A percentile compares a stretch with the other conserved stretches of the same genome.
Evolutionary conservation across 2,113 vertebrate genomes (phyloP).

Genomic region (Procapra przewalskii): DNA sequence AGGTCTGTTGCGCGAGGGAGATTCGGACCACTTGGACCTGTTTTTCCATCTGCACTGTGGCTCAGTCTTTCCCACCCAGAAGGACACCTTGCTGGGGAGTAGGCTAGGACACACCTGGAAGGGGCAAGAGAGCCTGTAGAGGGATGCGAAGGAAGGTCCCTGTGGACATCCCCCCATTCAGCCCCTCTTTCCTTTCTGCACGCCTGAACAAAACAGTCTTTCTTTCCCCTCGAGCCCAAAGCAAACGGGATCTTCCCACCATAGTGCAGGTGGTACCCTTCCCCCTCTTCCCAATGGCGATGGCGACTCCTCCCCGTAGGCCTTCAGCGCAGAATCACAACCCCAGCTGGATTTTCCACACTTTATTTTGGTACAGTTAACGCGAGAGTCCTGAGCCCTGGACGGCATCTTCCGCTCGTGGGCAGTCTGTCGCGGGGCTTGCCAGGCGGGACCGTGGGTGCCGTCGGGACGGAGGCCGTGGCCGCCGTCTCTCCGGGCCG

Average conservation of each 20-base stretch:
- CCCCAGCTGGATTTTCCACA: background rate
- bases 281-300: background rate
- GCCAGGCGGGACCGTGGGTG: background rate
- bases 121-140: background rate
- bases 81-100: background rate
- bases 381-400: background rate
- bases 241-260: background rate
- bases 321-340: background rate
- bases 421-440: background rate
- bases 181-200: background rate
- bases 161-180: background rate
- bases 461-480: background rate
- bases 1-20: too few species aligned
- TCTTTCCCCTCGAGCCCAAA: background rate
- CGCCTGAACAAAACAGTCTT: background rate
- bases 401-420: background rate
- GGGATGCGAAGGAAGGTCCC: background rate
- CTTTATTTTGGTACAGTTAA: slow-evolving; percentile 51
- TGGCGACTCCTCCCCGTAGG: background rate
- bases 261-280: background rate
- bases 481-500: background rate
- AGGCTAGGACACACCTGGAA: too few species aligned
- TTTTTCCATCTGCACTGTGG: background rate
- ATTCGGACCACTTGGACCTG: background rate
- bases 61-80: background rate